These are phyloP conservation scores for Erebia aethiops DNA, from an alignment of 2,888 invertebrate species.

Conservation along the genomic window DNA sequence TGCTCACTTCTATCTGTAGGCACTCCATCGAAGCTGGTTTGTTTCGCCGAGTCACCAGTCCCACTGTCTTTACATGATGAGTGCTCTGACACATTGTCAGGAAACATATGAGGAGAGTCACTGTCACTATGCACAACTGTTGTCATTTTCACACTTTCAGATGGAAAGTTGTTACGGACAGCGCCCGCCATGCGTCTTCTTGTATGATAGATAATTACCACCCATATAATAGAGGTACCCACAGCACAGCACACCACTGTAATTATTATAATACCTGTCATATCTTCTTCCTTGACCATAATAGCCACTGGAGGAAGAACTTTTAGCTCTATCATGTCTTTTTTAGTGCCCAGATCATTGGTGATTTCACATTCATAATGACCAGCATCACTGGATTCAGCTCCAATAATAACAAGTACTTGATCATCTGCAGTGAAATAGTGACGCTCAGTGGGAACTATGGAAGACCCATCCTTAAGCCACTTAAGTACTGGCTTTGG, in stretches of 20 bases:
- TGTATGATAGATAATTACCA: constrained; percentile 94
- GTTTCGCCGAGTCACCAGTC: constrained; percentile 90
- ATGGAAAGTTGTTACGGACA: constrained; percentile 68
- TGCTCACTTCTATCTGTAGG: constrained; percentile 74
- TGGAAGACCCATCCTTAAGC: constrained; percentile 91
- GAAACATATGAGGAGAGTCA: constrained; percentile 76
- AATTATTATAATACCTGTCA: constrained; percentile 94
- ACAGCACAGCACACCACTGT: constrained; percentile 95
- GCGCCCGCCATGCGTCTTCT: constrained; percentile 85
- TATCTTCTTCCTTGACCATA: constrained; percentile 87
- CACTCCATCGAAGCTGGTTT: constrained; percentile 86
- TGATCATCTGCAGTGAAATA: constrained; percentile 95
- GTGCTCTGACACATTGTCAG: constrained; percentile 89
- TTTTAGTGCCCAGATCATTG: constrained; percentile 91
- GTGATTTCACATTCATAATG: constrained; percentile 95
- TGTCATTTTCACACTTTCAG: constrained; percentile 77
- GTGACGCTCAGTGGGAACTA: constrained; percentile 90
- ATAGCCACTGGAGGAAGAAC: constrained; percentile 85
- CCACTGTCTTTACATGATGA: constrained; percentile 91
- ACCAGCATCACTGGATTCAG: constrained; percentile 90
- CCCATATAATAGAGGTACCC: constrained; percentile 95
- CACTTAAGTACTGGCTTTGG: constrained; percentile 92
- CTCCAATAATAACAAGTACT: constrained; percentile 92
- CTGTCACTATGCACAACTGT: constrained; percentile 79
- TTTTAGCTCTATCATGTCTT: constrained; percentile 87